Conservation (phyloP, 2,797 vertebrate genomes). For the Gymnothorax reevesii region DNA sequence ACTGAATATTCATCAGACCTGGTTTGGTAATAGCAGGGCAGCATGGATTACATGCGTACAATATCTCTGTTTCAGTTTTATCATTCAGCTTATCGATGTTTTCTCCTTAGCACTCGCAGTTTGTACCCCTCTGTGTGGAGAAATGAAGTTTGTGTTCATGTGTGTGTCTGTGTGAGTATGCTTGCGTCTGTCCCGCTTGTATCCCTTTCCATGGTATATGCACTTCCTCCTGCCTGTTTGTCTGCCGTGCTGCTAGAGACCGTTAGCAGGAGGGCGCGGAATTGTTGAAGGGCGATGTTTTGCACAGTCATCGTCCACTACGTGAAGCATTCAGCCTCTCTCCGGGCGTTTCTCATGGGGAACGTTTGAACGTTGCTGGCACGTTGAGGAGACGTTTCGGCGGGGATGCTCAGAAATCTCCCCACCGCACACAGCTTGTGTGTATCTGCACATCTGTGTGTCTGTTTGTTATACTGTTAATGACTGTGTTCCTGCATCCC, state of each 20-base stretch:
- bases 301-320: constrained; percentile 57
- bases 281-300: constrained; percentile 41
- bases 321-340: constrained; percentile 40
- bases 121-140: neutral
- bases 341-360: constrained; percentile 43
- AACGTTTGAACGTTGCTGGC: constrained; percentile 2
- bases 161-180: neutral
- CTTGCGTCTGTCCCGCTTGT: neutral
- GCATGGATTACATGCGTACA: neutral
- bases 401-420: neutral
- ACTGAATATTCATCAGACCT: neutral
- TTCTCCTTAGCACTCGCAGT: neutral
- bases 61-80: neutral
- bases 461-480: constrained; percentile 13
- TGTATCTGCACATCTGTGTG: constrained; percentile 17
- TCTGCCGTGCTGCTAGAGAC: neutral
- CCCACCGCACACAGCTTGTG: neutral
- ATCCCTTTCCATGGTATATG: constrained; percentile 14
- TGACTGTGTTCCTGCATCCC: neutral
- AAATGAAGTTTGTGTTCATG: neutral
- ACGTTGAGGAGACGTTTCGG: constrained; percentile 11
- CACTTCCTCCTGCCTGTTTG: neutral
- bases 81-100: neutral
- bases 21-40: neutral
- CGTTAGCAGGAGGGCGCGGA: neutral